Conservation (phyloP, 2,113 vertebrate species). For the Nyctibius bracteatus region DNA sequence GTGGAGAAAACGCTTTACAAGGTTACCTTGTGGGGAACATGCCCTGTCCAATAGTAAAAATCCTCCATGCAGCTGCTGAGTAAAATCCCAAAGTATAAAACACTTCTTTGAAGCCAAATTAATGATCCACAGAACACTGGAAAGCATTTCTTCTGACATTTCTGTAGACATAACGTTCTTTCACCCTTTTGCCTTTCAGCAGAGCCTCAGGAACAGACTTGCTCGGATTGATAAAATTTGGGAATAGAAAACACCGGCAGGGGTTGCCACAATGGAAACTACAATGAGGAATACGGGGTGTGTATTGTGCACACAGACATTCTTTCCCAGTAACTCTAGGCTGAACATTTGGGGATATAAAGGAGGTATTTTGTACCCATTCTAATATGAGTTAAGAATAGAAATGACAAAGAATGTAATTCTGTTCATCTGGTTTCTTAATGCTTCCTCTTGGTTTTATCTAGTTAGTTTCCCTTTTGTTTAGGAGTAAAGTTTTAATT, state of each 20-base stretch:
- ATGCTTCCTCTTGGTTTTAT: neutral
- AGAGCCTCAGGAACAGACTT: conserved; percentile 18
- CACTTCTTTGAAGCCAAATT: conserved; percentile 24
- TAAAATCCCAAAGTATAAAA: conserved; percentile 23
- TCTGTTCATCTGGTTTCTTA: neutral
- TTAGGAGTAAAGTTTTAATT: neutral
- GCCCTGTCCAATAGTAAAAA: neutral
- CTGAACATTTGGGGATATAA: neutral
- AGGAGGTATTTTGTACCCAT: neutral
- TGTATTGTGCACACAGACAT: neutral
- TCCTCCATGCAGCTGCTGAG: neutral
- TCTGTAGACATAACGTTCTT: neutral
- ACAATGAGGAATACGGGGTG: neutral
- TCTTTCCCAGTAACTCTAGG: neutral
- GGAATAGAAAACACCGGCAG: conserved; percentile 20
- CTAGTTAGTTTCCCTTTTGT: neutral
- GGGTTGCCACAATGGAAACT: neutral
- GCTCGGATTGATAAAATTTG: neutral
- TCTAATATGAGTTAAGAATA: neutral
- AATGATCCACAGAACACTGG: neutral
- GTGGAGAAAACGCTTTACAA: neutral
- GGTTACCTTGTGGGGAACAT: neutral
- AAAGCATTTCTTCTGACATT: conserved; percentile 27
- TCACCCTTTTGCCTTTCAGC: conserved; percentile 27
- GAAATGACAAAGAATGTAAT: neutral